Base-by-base conservation (phyloP, 2,113 vertebrate species). In the Antigone vipio region DNA sequence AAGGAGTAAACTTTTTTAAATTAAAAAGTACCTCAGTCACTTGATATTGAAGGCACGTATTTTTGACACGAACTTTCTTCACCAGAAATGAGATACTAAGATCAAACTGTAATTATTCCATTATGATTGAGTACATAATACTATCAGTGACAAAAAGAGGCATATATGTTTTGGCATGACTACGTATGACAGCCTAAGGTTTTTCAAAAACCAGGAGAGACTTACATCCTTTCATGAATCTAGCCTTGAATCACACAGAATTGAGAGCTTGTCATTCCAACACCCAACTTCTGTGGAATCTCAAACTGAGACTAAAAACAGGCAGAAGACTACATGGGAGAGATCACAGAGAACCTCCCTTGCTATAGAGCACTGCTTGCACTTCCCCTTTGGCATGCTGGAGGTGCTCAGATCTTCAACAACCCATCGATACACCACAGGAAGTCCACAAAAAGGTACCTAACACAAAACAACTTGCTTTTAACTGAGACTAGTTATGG, bases 401-500 rank as follows among this genome's bases (percentile, higher is more conserved):
- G 22, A 68, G 40, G 23, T 60, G 40, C 45, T 1, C 5, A 66
- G 53, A 73, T 45, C 35, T 58, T 72, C 18, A 86, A 86, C 19
- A 40, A 27, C 15, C 11, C n/a, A 32, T 4, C 0, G 0, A 42
- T 1, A 22, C 38, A 49, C 40, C 17, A 12, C 32, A 50, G 8
- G 38, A 78, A 47, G 16, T 12, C 76, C 63, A 47, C 44, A 22
- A 42, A 78, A 35, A 69, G 22, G 14, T 58, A 44, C 14, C 42
- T 6, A 58, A 35, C 29, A 63, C 30, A 42, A 73, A 78, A 5
- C n/a, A 58, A 34, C 29, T 27, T 0, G 12, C 20, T 92, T 75
- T 74, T 21, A 88, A 80, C 50, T 34, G 55, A 55, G 86, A 71
- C 76, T 15, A 9, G 14, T 66, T 84, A 40, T 3, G 17, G 49